Evolutionary conservation across 35 echinoderm and acorn worm genomes (phyloP).

Genomic region (Ophioderma brevispina): DNA sequence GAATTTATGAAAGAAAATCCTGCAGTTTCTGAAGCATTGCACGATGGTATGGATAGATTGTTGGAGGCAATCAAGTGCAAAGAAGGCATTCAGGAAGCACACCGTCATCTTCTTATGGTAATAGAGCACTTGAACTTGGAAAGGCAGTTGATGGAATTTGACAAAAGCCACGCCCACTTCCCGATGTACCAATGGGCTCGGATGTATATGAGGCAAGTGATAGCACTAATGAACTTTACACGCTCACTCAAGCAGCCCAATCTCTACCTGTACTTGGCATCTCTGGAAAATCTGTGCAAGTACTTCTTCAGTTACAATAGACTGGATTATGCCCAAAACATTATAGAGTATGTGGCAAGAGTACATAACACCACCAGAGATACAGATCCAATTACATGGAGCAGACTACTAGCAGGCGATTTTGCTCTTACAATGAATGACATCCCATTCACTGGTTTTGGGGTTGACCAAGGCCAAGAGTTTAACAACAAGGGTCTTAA

Average conservation of each 20-base stretch:
- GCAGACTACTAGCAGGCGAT: neutral
- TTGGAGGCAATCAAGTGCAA: neutral
- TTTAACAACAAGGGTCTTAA: neutral
- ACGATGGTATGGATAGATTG: too few species aligned
- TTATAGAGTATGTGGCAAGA: neutral
- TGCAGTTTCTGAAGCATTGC: too few species aligned
- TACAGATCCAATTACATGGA: neutral
- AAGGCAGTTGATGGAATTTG: too few species aligned
- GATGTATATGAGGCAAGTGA: constrained; percentile 9
- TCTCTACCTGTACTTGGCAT: neutral
- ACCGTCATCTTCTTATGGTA: neutral
- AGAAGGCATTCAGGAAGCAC: constrained; percentile 2
- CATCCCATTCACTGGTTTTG: neutral
- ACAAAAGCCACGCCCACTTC: neutral
- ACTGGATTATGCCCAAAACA: constrained; percentile 8
- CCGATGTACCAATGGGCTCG: neutral
- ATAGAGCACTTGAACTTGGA: neutral
- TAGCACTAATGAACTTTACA: neutral
- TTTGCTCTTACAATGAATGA: neutral
- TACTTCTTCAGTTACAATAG: neutral
- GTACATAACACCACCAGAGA: neutral
- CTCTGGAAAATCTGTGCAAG: constrained; percentile 19
- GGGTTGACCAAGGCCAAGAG: neutral
- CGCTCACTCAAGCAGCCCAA: neutral
- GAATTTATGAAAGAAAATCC: neutral